Evolutionary conservation across 2,888 invertebrate species (phyloP).

Genomic region (Girardia tigrina): DNA sequence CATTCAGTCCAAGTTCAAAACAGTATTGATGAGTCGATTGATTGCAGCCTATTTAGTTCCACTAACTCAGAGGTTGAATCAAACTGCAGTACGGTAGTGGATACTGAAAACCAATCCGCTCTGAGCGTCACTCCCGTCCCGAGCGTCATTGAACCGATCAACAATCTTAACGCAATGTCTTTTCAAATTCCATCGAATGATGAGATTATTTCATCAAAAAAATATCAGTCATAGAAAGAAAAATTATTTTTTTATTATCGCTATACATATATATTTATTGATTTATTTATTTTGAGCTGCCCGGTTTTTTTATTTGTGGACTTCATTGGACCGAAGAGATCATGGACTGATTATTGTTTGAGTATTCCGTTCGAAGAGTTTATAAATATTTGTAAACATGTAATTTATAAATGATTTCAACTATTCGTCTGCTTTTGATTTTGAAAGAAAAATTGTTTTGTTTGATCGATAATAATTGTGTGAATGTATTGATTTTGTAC

Average conservation of each 20-base stretch:
- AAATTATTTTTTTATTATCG: not conserved
- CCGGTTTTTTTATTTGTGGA: too few species aligned
- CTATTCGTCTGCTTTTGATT: too few species aligned
- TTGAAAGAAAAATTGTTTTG: too few species aligned
- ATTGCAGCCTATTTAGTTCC: conserved; percentile 7
- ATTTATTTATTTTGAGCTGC: too few species aligned
- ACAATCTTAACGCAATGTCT: not conserved
- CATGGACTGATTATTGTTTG: too few species aligned
- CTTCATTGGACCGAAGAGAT: too few species aligned
- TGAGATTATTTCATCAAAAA: not conserved
- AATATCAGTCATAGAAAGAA: not conserved
- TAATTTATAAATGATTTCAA: too few species aligned
- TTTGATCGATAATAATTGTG: too few species aligned
- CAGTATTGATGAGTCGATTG: conserved; percentile 1
- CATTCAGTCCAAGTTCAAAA: not conserved
- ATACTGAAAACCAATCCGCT: not conserved
- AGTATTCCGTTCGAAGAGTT: too few species aligned
- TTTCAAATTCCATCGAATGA: not conserved
- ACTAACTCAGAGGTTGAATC: not conserved
- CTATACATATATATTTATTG: too few species aligned
- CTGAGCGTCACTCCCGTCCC: not conserved
- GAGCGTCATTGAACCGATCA: not conserved
- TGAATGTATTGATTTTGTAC: too few species aligned
- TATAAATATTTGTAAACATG: too few species aligned
- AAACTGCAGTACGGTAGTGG: not conserved